Base-by-base conservation (phyloP, 2,113 vertebrate genomes). In the Nipponia nippon region DNA sequence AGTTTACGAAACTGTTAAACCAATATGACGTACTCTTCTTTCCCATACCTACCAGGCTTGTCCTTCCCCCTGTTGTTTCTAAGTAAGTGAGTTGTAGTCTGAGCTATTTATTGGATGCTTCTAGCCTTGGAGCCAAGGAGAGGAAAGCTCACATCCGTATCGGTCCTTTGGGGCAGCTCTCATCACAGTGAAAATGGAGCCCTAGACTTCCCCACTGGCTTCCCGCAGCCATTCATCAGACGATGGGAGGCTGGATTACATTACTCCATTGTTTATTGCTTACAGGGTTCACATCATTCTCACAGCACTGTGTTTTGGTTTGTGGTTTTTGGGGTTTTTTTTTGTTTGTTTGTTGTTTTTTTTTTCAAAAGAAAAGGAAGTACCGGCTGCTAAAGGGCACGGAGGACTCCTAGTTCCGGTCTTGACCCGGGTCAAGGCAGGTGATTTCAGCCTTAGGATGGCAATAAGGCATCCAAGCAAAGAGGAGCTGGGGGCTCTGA, bases 61-160 rank as follows among this genome's bases (percentile, higher is more conserved):
- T 56, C 75, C 90, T 94, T 95, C 49, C 83, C 79, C 50, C 32
- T 3, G 8, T 18, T 49, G 62, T 75, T 83, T 83, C 58, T 75
- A 71, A 94, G 75, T 81, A 5, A 91, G 81, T 91, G 81, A 94
- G 91, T 53, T 95, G 92, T 88, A 86, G 76, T 69, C 83, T 80
- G 89, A 86, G 94, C 77, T 95, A 96, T 96, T 97, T 96, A 95
- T 88, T 96, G 87, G 70, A 91, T 89, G 80, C 52, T 55, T 95
- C 72, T 55, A 96, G 79, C 89, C 82, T 78, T 89, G 92, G 91
- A 97, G 93, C 89, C 81, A 91, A 78, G 62, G 52, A 95, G 23
- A 96, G 69, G 76, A 82, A 97, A 94, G 78, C 90, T 96, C 71
- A 93, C 88, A 82, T 93, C 75, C 14, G 0, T 87, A 92, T 83